Base-by-base conservation (phyloP, 2,888 invertebrate species). In the Ptychoptera albimana region DNA sequence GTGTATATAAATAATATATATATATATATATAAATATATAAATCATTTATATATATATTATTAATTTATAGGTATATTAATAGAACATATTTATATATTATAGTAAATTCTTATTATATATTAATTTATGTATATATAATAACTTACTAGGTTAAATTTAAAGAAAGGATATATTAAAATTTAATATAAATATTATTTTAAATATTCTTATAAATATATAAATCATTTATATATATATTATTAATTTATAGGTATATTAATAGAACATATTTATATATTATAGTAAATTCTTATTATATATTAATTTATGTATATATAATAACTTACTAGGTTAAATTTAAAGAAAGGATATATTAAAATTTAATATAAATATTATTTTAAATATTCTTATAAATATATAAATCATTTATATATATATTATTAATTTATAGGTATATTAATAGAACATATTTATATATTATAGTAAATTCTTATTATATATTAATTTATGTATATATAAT, bases 331-430 rank as follows among this genome's bases (percentile, higher is more conserved):
- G 48, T 49, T 53, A 48, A 42, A 49, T 48, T 45, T 45, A 34
- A 45, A 47, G n/a, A 45, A 47, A 49, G 16, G 39, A 34, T 49
- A 49, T 55, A 64, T 61, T 64, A 47, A 64, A 64, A 58, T 62
- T 64, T 65, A 64, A 65, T 66, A 62, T 66, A 65, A 65, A 66
- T 63, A 61, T 41, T 30, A 42, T 29, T 37, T 46, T 41, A 66
- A 64, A 65, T 66, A 64, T 67, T 37, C 40, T 44, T 43, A 42
- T 42, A 43, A 37, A 37, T 16, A 37, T 45, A 42, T 46, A 39
- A 63, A 65, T 63, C 56, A 23, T 23, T 23, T 23, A 23, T 23
- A 5, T 5, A 23, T 23, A 5, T 5, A 23, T 23, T 5, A 5
- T 5, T 23, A 23, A 23, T 23, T 7, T 23, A 23, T 23, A 23